These are phyloP conservation scores for Oryzias dopingdopingensis DNA, from an alignment of 2,797 vertebrate genomes.

Conservation along the genomic window DNA sequence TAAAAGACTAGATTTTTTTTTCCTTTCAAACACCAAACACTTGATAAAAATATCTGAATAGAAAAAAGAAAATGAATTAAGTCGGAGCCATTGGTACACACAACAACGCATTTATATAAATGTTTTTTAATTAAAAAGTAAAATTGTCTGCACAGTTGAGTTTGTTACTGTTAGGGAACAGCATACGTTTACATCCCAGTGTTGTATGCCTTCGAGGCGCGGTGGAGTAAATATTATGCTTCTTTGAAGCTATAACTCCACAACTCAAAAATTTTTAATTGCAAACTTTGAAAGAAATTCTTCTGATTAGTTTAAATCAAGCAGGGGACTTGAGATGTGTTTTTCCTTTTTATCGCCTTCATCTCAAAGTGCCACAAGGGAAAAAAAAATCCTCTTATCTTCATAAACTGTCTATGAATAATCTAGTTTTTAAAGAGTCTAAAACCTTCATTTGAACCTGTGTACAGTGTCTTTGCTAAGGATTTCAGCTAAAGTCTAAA, in stretches of 20 bases:
- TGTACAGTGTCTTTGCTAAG: not conserved
- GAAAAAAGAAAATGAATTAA: conserved; percentile 40
- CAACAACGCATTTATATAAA: conserved; percentile 65
- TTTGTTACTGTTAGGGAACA: conserved; percentile 51
- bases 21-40: conserved; percentile 32
- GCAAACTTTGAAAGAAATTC: conserved; percentile 56
- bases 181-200: conserved; percentile 54
- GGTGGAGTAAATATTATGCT: conserved; percentile 61
- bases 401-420: too few relatives aligned
- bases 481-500: too few relatives aligned
- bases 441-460: conserved; percentile 5
- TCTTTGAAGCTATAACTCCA: conserved; percentile 71
- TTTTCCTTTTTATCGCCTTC: not conserved
- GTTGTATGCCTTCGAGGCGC: conserved; percentile 62
- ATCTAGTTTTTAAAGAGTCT: not conserved
- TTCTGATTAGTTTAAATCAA: conserved; percentile 57
- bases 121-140: conserved; percentile 69
- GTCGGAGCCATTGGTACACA: conserved; percentile 32
- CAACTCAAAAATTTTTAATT: conserved; percentile 59
- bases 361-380: conserved; percentile 14
- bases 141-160: conserved; percentile 48
- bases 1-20: conserved; percentile 45
- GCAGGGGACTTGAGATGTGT: conserved; percentile 18
- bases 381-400: conserved; percentile 8
- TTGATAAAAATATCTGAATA: conserved; percentile 56